phyloP scores from a whole-genome alignment of 2,888 invertebrate species.

The Gastracanthus pulcherrimus region DNA sequence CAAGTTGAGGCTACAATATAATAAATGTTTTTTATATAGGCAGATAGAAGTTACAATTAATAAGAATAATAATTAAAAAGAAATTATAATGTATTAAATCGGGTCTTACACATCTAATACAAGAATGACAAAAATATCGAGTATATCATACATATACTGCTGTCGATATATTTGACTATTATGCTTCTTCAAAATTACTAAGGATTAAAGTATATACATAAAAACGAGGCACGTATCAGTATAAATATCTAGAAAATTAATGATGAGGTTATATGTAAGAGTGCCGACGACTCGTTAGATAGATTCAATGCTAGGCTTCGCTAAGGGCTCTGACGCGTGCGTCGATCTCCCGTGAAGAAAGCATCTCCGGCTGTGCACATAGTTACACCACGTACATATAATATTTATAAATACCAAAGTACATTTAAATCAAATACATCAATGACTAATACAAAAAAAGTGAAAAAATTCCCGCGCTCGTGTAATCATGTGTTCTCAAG shows the following conservation, averaged over 20 bases:
- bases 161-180: slow-evolving; percentile 14
- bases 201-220: neutral
- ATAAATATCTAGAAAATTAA: slow-evolving; percentile 29
- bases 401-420: slow-evolving; percentile 6
- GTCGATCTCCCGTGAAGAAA: slow-evolving; percentile 55
- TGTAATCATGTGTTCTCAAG: slow-evolving; percentile 26
- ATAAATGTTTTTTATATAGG: slow-evolving; percentile 51
- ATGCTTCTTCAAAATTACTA: slow-evolving; percentile 21
- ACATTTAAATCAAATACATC: slow-evolving; percentile 26
- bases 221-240: neutral
- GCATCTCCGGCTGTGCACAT: slow-evolving; percentile 47
- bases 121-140: slow-evolving; percentile 20
- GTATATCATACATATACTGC: slow-evolving; percentile 13
- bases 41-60: slow-evolving; percentile 46
- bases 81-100: slow-evolving; percentile 25
- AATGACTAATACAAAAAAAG: neutral
- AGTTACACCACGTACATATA: slow-evolving; percentile 27
- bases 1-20: slow-evolving; percentile 74
- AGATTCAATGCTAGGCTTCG: slow-evolving; percentile 25
- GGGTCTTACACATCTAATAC: slow-evolving; percentile 41
- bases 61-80: slow-evolving; percentile 2
- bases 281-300: slow-evolving; percentile 14
- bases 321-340: slow-evolving; percentile 49
- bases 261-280: slow-evolving; percentile 13
- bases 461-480: slow-evolving; percentile 42